Evolutionary conservation across 2,797 vertebrate species (phyloP).

Genomic region (Acanthurus lineatus): DNA sequence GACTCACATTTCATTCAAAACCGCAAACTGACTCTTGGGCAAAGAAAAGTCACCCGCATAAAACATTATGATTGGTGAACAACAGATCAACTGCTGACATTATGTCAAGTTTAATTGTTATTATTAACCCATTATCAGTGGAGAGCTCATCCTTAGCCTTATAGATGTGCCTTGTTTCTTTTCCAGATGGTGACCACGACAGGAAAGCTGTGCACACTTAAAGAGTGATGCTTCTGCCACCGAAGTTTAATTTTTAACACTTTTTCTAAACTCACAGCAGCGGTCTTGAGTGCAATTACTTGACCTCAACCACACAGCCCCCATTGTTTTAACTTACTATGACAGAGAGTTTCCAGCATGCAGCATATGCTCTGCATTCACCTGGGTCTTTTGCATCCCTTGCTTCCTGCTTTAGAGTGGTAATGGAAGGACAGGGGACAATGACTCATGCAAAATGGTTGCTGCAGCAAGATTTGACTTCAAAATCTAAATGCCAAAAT

Average conservation of each 20-base stretch:
- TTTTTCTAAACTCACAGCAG: constrained; percentile 40
- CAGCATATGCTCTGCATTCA: constrained; percentile 10
- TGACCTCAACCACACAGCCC: constrained; percentile 15
- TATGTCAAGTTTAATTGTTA: constrained; percentile 59
- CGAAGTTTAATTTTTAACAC: constrained; percentile 49
- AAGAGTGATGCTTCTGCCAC: constrained; percentile 43
- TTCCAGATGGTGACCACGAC: constrained; percentile 67
- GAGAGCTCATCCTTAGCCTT: constrained; percentile 55
- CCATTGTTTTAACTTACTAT: constrained; percentile 19
- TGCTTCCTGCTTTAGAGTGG: constrained; percentile 8
- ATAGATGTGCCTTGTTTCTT: constrained; percentile 56
- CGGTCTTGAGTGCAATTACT: constrained; percentile 41
- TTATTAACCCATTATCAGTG: constrained; percentile 66
- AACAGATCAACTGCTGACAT: constrained; percentile 42
- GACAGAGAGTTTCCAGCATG: constrained; percentile 17
- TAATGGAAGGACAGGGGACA: background rate
- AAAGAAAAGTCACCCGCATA: constrained; percentile 32
- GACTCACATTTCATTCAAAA: constrained; percentile 27
- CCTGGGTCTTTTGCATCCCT: constrained; percentile 5
- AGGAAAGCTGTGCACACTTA: constrained; percentile 46
- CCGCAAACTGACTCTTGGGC: background rate
- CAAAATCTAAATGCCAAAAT: background rate
- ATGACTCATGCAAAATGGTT: constrained; percentile 5
- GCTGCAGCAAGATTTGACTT: constrained; percentile 1
- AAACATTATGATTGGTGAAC: constrained; percentile 44